These are phyloP conservation scores for Sebastes cheni DNA, from an alignment of 2,797 vertebrate species.

Conservation along the genomic window DNA sequence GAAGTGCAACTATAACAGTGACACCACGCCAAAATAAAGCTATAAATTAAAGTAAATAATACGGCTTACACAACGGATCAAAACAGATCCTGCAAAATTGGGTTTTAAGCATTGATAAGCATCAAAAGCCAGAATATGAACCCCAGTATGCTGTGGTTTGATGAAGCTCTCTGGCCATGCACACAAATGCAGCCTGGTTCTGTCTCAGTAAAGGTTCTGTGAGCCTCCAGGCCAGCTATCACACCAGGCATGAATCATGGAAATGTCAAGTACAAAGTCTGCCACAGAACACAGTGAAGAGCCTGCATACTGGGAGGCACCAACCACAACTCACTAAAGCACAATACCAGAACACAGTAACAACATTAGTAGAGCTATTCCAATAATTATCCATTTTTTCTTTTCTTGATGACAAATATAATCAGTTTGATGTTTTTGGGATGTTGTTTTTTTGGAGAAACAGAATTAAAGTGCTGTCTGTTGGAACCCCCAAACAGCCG, in stretches of 20 bases:
- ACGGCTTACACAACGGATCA: not conserved
- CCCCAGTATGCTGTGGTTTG: not conserved
- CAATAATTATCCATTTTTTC: not conserved
- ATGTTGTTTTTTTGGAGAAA: not conserved
- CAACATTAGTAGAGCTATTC: not conserved
- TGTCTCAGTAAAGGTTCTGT: constrained; percentile 76
- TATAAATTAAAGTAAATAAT: not conserved
- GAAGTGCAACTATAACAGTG: constrained; percentile 9
- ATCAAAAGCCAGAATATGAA: constrained; percentile 1
- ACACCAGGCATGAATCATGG: constrained; percentile 79
- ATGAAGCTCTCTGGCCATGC: constrained; percentile 45
- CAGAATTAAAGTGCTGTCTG: not conserved
- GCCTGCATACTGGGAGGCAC: constrained; percentile 22
- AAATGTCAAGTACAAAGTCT: constrained; percentile 83
- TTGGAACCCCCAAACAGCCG: not conserved
- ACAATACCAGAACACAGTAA: not conserved
- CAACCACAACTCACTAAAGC: not conserved
- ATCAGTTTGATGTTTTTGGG: not conserved
- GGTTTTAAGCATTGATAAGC: constrained; percentile 4
- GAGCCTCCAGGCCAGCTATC: constrained; percentile 78
- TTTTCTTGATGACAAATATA: not conserved
- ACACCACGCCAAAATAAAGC: constrained; percentile 3
- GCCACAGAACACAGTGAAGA: constrained; percentile 56
- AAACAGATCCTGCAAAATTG: constrained; percentile 6
- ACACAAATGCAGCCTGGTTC: constrained; percentile 52